Conservation (phyloP, 2,113 vertebrate genomes). For the Erythrocercus mccallii region DNA sequence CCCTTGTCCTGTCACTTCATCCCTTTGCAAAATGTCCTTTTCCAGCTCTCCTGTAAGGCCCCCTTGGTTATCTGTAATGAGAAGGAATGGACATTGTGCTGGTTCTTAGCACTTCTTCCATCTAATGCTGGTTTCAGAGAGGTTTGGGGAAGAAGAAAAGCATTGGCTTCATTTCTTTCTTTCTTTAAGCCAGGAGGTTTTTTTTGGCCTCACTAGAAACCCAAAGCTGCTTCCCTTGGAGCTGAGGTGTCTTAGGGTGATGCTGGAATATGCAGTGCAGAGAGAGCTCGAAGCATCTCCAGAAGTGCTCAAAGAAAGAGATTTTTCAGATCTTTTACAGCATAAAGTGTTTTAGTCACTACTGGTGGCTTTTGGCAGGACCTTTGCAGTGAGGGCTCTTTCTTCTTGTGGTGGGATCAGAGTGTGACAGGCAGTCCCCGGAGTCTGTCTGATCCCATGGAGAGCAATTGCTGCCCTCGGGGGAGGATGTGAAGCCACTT, state of each 20-base stretch:
- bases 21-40: background rate
- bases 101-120: background rate
- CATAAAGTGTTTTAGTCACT: background rate
- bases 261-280: background rate
- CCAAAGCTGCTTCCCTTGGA: background rate
- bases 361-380: background rate
- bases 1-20: background rate
- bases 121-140: background rate
- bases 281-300: background rate
- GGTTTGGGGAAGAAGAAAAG: background rate
- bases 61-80: background rate
- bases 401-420: background rate
- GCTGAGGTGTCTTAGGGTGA: background rate
- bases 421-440: background rate
- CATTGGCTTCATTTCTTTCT: background rate
- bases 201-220: background rate
- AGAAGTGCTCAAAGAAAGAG: background rate
- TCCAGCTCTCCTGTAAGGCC: background rate
- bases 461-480: accelerated
- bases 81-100: background rate
- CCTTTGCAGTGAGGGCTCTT: background rate
- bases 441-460: background rate
- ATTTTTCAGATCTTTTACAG: background rate
- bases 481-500: background rate
- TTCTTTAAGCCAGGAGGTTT: background rate